A percentile compares a stretch with the other conserved stretches of the same genome.
Evolutionary conservation across 2,888 invertebrate genomes (phyloP).

Genomic region (Caradrina kadenii): DNA sequence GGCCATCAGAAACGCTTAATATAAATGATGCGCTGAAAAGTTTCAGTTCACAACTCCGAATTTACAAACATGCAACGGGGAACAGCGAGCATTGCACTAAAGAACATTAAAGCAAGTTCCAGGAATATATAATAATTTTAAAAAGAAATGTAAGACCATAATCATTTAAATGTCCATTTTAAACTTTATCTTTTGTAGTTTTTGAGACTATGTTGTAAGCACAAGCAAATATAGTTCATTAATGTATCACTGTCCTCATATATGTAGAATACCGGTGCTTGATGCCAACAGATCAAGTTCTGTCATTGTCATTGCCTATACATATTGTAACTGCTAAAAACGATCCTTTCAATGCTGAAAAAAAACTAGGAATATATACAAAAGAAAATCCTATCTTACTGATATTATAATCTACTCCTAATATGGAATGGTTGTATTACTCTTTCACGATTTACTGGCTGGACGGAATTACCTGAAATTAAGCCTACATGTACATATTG

Average conservation of each 20-base stretch:
- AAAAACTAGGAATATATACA: no score
- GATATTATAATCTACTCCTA: no score
- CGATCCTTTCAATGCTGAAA: not conserved
- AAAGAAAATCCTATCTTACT: no score
- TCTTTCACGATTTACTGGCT: no score
- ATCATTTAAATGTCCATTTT: slow-evolving; percentile 14
- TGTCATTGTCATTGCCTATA: no score
- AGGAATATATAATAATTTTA: slow-evolving; percentile 32
- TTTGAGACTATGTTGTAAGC: slow-evolving; percentile 4
- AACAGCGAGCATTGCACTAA: slow-evolving; percentile 31
- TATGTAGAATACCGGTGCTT: not conserved
- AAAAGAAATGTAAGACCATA: slow-evolving; percentile 22
- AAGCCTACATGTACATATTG: no score
- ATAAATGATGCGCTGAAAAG: slow-evolving; percentile 50
- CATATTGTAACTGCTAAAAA: not conserved
- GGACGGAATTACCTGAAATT: no score
- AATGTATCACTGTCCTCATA: not conserved
- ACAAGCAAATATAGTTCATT: not conserved
- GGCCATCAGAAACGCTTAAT: slow-evolving; percentile 40
- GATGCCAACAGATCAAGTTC: not conserved
- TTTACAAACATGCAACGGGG: slow-evolving; percentile 51
- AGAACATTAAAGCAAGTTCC: slow-evolving; percentile 49
- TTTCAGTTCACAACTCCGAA: slow-evolving; percentile 49
- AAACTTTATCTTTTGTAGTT: not conserved
- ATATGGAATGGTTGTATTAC: no score